Evolutionary conservation across 2,888 invertebrate species (phyloP).

Genomic region (Heterodera filipjevi): DNA sequence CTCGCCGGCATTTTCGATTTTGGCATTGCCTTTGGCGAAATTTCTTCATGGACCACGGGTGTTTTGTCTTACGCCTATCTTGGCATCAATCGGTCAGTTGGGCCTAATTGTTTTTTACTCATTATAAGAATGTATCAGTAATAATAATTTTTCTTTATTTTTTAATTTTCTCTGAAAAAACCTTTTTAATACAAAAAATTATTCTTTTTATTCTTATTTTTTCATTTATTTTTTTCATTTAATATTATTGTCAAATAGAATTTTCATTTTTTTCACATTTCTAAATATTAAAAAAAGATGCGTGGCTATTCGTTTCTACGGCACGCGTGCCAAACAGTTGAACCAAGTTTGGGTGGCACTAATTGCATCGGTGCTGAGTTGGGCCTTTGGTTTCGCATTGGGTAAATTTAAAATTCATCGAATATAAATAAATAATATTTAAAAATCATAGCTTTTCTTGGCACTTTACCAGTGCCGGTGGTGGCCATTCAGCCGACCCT

Average conservation of each 20-base stretch:
- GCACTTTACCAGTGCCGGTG: conserved; percentile 52
- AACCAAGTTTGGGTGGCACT: conserved; percentile 60
- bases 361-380: conserved; percentile 53
- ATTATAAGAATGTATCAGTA: background rate
- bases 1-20: background rate
- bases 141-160: background rate
- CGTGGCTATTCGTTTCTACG: conserved; percentile 63
- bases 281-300: conserved; percentile 47
- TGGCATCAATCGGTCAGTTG: conserved; percentile 39
- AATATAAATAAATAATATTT: background rate
- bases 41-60: conserved; percentile 61
- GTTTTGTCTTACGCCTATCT: conserved; percentile 53
- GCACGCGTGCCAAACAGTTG: conserved; percentile 55
- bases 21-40: conserved; percentile 52
- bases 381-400: conserved; percentile 52
- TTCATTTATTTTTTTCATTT: background rate
- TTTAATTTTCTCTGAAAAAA: no score
- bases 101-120: background rate
- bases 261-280: background rate
- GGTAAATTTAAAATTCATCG: background rate
- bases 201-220: no score
- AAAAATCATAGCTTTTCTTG: conserved; percentile 49
- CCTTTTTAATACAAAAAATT: no score
- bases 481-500: conserved; percentile 52
- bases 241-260: background rate